phyloP scores from a whole-genome alignment of 2,113 vertebrate species.

The Sylvilagus bachmani region DNA sequence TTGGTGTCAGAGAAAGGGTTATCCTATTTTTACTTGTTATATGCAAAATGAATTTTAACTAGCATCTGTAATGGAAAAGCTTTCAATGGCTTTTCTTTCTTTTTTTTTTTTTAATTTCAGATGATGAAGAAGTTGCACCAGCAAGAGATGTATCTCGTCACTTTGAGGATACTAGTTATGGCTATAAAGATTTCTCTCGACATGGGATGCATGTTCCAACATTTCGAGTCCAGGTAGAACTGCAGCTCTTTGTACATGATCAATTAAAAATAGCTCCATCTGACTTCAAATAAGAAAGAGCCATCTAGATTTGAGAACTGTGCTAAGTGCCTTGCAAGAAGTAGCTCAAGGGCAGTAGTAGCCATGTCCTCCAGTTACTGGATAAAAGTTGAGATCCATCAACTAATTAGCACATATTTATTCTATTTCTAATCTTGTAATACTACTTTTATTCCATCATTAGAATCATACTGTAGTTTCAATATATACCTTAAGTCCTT shows the following conservation, averaged over 20 bases:
- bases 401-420: neutral
- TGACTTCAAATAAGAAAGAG: neutral
- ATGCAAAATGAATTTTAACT: slow-evolving; percentile 61
- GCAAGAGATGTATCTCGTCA: slow-evolving; percentile 96
- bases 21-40: slow-evolving; percentile 44
- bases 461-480: slow-evolving; percentile 40
- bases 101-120: slow-evolving; percentile 77
- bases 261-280: neutral
- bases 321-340: neutral
- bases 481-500: slow-evolving; percentile 17
- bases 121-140: slow-evolving; percentile 94
- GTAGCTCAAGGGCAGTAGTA: neutral
- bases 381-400: neutral
- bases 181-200: slow-evolving; percentile 98
- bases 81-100: slow-evolving; percentile 37
- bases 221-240: slow-evolving; percentile 95
- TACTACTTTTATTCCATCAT: neutral
- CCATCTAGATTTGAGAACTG: neutral
- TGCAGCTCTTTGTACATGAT: neutral
- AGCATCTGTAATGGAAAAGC: slow-evolving; percentile 56
- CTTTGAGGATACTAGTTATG: slow-evolving; percentile 98
- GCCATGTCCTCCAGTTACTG: neutral
- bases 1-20: slow-evolving; percentile 33
- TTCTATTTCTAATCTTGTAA: neutral
- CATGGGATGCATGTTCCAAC: slow-evolving; percentile 97